Evolutionary conservation across 2,797 vertebrate genomes (phyloP).

Genomic region (Heterohyrax brucei): DNA sequence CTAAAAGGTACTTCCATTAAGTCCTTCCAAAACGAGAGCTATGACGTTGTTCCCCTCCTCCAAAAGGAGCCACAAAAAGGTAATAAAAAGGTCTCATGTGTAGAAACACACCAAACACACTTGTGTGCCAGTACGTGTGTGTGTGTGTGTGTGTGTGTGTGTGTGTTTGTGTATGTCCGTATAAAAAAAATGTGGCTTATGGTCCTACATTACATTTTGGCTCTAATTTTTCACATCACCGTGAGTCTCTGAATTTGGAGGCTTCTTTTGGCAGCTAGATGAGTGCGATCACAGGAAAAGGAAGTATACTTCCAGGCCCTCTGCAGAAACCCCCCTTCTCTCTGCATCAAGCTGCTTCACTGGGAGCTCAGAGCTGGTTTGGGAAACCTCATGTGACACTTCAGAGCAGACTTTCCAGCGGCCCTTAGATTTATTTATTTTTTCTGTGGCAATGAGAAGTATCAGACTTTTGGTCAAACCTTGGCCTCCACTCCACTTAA

Average conservation of each 20-base stretch:
- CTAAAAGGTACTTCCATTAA: conserved; percentile 7
- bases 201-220: not conserved
- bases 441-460: conserved; percentile 79
- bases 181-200: not conserved
- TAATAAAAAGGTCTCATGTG: not conserved
- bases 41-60: not conserved
- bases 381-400: conserved; percentile 77
- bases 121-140: not conserved
- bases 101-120: not conserved
- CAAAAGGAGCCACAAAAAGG: not conserved
- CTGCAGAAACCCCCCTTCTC: not conserved
- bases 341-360: not conserved
- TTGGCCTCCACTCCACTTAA: conserved; percentile 83
- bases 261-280: not conserved
- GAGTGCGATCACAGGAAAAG: not conserved
- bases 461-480: conserved; percentile 85
- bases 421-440: conserved; percentile 82
- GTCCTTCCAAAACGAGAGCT: conserved; percentile 33
- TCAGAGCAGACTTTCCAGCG: conserved; percentile 77
- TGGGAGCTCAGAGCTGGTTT: conserved; percentile 66
- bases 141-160: no score
- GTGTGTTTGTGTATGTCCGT: not conserved
- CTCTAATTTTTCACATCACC: conserved; percentile 4
- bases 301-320: not conserved
- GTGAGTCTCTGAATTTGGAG: conserved; percentile 45